Percentiles rank a stretch among this genome's conserved stretches.
phyloP scores from a whole-genome alignment of 1,140 invertebrate species.

The Drosophila azteca region DNA sequence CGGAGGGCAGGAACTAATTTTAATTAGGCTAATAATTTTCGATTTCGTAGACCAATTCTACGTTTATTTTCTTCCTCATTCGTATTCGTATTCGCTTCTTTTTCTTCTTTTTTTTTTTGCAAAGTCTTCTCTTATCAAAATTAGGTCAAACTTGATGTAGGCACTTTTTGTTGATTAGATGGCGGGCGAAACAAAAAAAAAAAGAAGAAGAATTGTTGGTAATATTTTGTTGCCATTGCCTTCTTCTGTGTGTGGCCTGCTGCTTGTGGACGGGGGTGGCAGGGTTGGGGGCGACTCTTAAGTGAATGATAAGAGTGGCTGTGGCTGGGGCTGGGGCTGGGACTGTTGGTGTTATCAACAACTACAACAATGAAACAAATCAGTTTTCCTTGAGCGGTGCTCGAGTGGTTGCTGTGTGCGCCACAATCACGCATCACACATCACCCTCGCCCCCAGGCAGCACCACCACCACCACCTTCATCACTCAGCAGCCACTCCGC shows the following conservation, averaged over 20 bases:
- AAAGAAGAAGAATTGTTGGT: conserved; percentile 13
- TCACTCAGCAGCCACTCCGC: too few relatives aligned
- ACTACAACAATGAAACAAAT: conserved; percentile 46
- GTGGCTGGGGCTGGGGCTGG: not conserved
- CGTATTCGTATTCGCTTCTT: conserved; percentile 1
- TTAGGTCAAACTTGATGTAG: conserved; percentile 70
- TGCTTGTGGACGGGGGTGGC: not conserved
- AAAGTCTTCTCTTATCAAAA: conserved; percentile 67
- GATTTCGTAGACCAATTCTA: not conserved
- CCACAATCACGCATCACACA: conserved; percentile 8
- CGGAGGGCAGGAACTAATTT: conserved; percentile 42
- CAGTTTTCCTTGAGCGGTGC: conserved; percentile 46
- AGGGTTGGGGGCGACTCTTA: not conserved
- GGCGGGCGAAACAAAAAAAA: not conserved
- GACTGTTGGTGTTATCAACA: conserved; percentile 30
- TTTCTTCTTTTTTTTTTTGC: conserved; percentile 34
- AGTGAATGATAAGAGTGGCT: conserved; percentile 32
- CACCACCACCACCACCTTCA: too few relatives aligned
- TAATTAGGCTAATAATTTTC: conserved; percentile 53
- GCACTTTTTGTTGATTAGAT: conserved; percentile 67
- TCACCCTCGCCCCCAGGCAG: not conserved
- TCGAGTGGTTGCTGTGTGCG: conserved; percentile 42
- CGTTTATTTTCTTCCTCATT: conserved; percentile 9
- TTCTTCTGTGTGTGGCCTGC: not conserved
- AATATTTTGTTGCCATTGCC: conserved; percentile 30